A percentile compares a stretch with the other conserved stretches of the same genome.
These are phyloP conservation scores for Pseudococcus viburni DNA, from an alignment of 2,888 invertebrate genomes.

Conservation along the genomic window DNA sequence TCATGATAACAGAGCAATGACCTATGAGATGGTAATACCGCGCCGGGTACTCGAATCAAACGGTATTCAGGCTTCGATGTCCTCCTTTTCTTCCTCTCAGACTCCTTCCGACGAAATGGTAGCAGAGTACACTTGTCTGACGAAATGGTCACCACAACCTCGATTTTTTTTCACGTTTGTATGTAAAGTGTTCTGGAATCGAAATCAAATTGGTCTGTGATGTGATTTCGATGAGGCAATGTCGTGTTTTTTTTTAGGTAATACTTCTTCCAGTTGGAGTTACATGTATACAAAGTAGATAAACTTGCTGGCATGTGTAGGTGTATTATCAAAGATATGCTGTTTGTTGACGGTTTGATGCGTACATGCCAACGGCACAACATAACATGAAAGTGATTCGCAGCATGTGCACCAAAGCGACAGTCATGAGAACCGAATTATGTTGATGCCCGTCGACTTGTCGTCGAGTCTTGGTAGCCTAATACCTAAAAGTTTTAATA, in stretches of 20 bases:
- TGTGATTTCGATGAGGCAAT: neutral
- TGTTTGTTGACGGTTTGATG: conserved; percentile 8
- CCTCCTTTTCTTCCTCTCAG: neutral
- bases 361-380: neutral
- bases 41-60: neutral
- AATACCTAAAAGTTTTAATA: neutral
- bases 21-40: conserved; percentile 7
- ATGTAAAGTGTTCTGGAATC: neutral
- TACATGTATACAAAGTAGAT: neutral
- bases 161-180: neutral
- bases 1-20: conserved; percentile 54
- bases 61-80: neutral
- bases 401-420: neutral
- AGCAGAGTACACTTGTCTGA: neutral
- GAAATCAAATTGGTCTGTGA: neutral
- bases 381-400: conserved; percentile 5
- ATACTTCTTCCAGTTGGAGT: neutral
- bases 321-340: neutral
- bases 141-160: neutral
- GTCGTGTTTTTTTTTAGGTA: neutral
- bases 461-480: neutral
- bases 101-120: neutral
- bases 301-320: neutral
- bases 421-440: conserved; percentile 22
- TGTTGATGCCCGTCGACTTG: neutral